Base-by-base conservation (phyloP, 2,888 invertebrate genomes). In the Hemicrepidius hirtus region DNA sequence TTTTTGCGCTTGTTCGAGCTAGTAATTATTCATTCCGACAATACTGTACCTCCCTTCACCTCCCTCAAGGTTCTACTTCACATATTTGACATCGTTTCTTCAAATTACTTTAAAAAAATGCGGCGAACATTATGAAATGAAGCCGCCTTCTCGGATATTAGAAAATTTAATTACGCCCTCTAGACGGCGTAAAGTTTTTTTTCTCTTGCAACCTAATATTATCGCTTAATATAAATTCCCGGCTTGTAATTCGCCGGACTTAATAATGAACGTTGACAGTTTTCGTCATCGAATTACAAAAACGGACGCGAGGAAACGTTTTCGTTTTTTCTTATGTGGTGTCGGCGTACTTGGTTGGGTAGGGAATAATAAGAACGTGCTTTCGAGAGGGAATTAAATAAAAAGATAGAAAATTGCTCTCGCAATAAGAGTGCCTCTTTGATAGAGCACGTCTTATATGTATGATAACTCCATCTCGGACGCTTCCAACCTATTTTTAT, bases 211-310 rank as follows among this genome's bases (percentile, higher is more conserved):
- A 53, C 53, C 24, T 13, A 53, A 53, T 53, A 53, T 53, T 53
- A 28, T 53, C 53, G 32, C 53, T 53, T 53, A 53, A 53, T 53
- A 53, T 53, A 28, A 53, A 53, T 53, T 53, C 53, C 28, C 32
- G 53, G 24, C 53, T 49, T 53, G 53, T 53, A 53, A 53, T 53
- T 16, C 24, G 53, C 13, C 53, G 13, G 10, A 28, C 28, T 53
- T 53, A 53, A 53, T 53, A 53, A 53, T 13, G 53, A 24, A 28
- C n/a, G 13, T n/a, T 21, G 53, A 53, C 53, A 53, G 53, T 44
- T 53, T 28, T 4, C 28, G 24, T 28, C 32, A 53, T 53, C 28
- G 13, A 53, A 53, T 53, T 53, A 53, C 53, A 20, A 21, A 49
- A 49, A 49, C 9, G 49, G 10, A 49, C 2, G 13, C 3, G 41